Evolutionary conservation across 1,140 invertebrate species (phyloP).

Genomic region (Meteorus sp.): DNA sequence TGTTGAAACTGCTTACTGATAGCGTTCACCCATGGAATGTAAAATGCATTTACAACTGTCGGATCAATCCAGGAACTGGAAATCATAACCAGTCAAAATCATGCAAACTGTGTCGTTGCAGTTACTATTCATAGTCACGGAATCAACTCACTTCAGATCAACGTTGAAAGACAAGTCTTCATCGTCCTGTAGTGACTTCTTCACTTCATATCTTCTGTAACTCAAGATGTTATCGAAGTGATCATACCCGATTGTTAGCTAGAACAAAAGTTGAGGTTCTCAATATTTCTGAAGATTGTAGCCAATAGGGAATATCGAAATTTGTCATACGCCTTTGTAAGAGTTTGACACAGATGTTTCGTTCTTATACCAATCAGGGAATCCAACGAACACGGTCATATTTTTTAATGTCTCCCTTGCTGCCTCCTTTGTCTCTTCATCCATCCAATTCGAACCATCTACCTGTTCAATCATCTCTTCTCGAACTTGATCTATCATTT

Average conservation of each 20-base stretch:
- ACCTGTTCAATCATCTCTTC: slow-evolving; percentile 16
- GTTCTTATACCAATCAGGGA: slow-evolving; percentile 51
- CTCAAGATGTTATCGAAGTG: slow-evolving; percentile 34
- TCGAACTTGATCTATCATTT: slow-evolving; percentile 22
- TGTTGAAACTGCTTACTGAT: slow-evolving; percentile 25
- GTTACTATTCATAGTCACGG: too few species aligned
- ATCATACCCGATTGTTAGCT: slow-evolving; percentile 30
- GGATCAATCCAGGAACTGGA: slow-evolving; percentile 12
- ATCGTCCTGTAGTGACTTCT: too few species aligned
- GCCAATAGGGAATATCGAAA: neutral
- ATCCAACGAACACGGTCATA: slow-evolving; percentile 69
- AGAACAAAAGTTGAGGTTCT: neutral
- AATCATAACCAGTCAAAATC: neutral
- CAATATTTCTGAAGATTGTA: too few species aligned
- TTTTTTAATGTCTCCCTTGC: slow-evolving; percentile 63
- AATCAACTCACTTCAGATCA: too few species aligned
- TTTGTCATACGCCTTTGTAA: slow-evolving; percentile 26
- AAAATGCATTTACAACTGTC: slow-evolving; percentile 20
- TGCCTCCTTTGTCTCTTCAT: slow-evolving; percentile 59
- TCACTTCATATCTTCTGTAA: slow-evolving; percentile 7
- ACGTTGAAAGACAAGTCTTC: too few species aligned
- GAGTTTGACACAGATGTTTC: slow-evolving; percentile 15
- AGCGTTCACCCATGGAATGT: neutral
- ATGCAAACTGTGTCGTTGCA: too few species aligned
- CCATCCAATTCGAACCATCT: slow-evolving; percentile 63